Base-by-base conservation (phyloP, 2,888 invertebrate species). In the Calameuta filiformis region DNA sequence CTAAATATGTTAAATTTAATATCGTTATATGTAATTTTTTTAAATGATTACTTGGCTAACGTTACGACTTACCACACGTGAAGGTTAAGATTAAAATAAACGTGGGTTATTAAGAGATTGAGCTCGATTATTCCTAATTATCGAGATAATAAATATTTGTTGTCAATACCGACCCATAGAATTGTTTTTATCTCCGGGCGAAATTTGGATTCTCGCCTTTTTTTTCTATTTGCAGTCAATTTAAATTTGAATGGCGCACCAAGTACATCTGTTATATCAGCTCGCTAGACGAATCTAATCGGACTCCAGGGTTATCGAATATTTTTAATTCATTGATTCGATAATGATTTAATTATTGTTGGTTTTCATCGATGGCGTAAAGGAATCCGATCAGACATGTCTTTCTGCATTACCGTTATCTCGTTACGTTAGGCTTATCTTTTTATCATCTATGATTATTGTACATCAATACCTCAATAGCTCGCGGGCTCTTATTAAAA, bases 381-480 rank as follows among this genome's bases (percentile, higher is more conserved):
- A 71, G 71, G 71, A 34, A 71, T 71, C 71, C 71, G 31, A 71
- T 71, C 31, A 31, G 34, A 71, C 71, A 11, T 34, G 71, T 71
- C 71, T 15, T 31, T 23, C 31, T 34, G 23, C 31, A 71, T 71
- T 71, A 71, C 11, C 71, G 71, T 71, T 71, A 31, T 71, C 31
- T 31, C 71, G 31, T 34, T 56, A 23, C 6, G 33, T 31, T 71
- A 31, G 71, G 15, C 31, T 71, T 71, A 71, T 71, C 71, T 33
- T 9, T 31, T 71, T 71, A 56, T 56, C 56, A 9, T 56, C 23
- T 9, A 56, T 23, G 56, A 23, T 56, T 23, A 56, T 56, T 56
- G 56, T 23, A 56, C 56, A 56, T 56, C 56, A 56, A 56, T 23
- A 56, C 6, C 56, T 56, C 56, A 23, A 56, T 56, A 56, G 56